Conservation (phyloP, 2,888 invertebrate genomes). For the Athalia cordata region DNA sequence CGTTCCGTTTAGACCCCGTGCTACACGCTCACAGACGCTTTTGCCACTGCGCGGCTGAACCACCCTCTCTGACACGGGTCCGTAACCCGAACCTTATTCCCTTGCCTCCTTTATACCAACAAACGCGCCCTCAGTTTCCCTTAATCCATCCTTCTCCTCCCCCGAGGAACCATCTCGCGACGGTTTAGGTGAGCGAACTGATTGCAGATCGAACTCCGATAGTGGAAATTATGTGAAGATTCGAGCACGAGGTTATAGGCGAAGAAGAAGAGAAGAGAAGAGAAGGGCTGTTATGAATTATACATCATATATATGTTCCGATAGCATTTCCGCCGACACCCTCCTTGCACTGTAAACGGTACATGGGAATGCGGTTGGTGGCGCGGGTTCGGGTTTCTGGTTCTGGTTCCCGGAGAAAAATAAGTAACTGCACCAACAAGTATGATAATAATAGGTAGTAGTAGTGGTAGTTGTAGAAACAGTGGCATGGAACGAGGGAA, state of each 20-base stretch:
- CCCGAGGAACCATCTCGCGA: neutral
- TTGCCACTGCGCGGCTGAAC: neutral
- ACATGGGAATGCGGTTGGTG: slow-evolving; percentile 12
- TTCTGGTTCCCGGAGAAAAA: too few species aligned
- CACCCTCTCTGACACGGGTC: slow-evolving; percentile 33
- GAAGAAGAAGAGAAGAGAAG: slow-evolving; percentile 26
- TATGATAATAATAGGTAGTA: neutral
- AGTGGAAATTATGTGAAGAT: slow-evolving; percentile 38
- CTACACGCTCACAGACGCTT: slow-evolving; percentile 5
- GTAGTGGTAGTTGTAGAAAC: neutral
- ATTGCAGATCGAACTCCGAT: slow-evolving; percentile 42
- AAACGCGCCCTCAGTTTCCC: neutral
- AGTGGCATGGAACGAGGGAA: neutral
- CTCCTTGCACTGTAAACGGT: neutral
- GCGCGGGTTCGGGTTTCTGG: neutral
- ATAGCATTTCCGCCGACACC: neutral
- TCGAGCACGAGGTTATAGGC: neutral
- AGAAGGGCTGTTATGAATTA: slow-evolving; percentile 33
- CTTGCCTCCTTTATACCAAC: slow-evolving; percentile 23
- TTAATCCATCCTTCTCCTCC: neutral
- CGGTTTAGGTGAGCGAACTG: slow-evolving; percentile 1
- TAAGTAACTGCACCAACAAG: too few species aligned
- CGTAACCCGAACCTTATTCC: slow-evolving; percentile 22
- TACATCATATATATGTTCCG: neutral
- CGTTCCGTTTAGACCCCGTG: slow-evolving; percentile 9